Conservation (phyloP, 2,113 vertebrate genomes). For the Neogobius melanostomus region DNA sequence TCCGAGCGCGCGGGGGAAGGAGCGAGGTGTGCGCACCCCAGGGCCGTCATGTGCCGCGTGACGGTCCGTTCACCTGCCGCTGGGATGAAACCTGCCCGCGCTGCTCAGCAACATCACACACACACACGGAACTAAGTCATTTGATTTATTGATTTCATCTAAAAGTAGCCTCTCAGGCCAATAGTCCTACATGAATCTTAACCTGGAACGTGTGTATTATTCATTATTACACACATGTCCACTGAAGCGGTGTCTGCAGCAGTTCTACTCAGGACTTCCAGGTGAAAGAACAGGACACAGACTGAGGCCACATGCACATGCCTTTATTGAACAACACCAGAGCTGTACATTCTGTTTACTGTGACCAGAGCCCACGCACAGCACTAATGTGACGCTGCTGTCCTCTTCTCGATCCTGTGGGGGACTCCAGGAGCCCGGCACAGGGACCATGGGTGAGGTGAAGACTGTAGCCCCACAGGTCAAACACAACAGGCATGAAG, state of each 20-base stretch:
- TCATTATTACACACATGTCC: no score
- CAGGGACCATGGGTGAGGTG: not conserved
- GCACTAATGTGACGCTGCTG: not conserved
- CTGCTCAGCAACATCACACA: not conserved
- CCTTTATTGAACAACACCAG: not conserved
- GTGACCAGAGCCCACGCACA: not conserved
- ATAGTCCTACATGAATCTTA: no score
- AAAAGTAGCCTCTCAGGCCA: no score
- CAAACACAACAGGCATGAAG: not conserved
- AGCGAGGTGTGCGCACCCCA: not conserved
- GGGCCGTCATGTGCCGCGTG: not conserved
- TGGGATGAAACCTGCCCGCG: not conserved
- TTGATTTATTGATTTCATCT: no score
- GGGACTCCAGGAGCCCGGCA: no score
- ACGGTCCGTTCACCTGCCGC: not conserved
- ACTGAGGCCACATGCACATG: not conserved
- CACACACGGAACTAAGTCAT: not conserved
- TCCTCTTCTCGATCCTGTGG: no score
- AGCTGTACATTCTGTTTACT: not conserved
- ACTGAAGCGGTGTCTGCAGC: no score
- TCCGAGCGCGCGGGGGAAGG: not conserved
- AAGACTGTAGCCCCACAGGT: not conserved
- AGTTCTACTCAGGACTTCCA: no score
- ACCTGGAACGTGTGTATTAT: no score
- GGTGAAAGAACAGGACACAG: not conserved